Evolutionary conservation across 2,113 vertebrate species (phyloP).

Genomic region (Stigmatopora argus): DNA sequence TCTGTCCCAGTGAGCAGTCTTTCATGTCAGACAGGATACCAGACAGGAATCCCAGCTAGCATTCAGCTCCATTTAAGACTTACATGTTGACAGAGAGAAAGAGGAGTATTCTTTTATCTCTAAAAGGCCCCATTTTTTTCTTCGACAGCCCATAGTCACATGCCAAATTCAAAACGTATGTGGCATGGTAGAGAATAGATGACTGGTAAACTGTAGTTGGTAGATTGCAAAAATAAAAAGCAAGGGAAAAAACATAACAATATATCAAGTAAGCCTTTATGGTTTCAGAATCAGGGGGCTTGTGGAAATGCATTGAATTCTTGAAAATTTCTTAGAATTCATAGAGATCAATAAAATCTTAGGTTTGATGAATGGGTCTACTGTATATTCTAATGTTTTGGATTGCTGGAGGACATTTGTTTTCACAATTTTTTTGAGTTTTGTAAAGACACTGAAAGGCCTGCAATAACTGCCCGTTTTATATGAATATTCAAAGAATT

Average conservation of each 20-base stretch:
- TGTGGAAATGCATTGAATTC: not conserved
- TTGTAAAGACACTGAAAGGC: not conserved
- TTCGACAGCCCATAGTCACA: constrained; percentile 47
- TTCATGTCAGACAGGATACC: constrained; percentile 72
- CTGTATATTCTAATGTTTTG: not conserved
- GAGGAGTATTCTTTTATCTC: constrained; percentile 55
- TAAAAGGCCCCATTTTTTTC: constrained; percentile 40
- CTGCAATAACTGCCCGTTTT: not conserved
- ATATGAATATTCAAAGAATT: not conserved
- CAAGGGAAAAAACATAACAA: not conserved
- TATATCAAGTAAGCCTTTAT: not conserved
- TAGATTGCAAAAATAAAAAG: not conserved
- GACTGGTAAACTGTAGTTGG: constrained; percentile 16
- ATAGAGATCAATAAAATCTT: too few species aligned
- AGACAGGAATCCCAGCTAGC: constrained; percentile 70
- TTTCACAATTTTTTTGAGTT: not conserved
- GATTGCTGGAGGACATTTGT: not conserved
- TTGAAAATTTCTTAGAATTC: not conserved
- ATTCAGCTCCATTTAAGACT: constrained; percentile 62
- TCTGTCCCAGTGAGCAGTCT: constrained; percentile 60
- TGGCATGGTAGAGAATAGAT: constrained; percentile 25
- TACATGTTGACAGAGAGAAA: constrained; percentile 65
- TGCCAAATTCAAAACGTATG: constrained; percentile 57
- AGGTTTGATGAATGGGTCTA: too few species aligned
- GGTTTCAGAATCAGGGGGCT: not conserved